Evolutionary conservation across 2,888 invertebrate genomes (phyloP).

Genomic region (Machimus rusticus): DNA sequence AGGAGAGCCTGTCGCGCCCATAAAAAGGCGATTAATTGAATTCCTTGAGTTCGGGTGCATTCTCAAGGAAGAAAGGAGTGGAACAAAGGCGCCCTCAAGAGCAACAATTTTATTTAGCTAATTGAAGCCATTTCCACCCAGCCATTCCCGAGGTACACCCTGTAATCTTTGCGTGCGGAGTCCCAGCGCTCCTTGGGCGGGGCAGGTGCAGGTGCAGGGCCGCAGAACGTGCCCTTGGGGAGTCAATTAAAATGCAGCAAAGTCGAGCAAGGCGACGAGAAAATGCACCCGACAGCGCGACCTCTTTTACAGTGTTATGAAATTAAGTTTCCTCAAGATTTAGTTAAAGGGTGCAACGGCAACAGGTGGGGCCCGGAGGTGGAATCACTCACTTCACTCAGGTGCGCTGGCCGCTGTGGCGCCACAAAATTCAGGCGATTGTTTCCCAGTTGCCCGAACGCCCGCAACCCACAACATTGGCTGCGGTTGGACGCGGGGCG

Average conservation of each 20-base stretch:
- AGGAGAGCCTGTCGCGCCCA: neutral
- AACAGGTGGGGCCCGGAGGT: neutral
- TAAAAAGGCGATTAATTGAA: slow-evolving; percentile 17
- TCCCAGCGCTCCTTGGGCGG: neutral
- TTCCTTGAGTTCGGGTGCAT: neutral
- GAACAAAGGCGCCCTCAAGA: neutral
- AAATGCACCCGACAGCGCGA: neutral
- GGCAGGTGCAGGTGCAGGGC: neutral
- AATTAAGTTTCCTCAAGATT: slow-evolving; percentile 15
- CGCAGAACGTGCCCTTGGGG: neutral
- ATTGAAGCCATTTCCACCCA: neutral
- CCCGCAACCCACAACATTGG: neutral
- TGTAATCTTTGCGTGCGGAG: neutral
- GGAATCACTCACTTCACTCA: neutral
- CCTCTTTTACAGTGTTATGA: neutral
- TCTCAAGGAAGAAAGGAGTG: neutral
- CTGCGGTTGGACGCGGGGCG: neutral
- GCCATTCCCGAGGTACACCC: neutral
- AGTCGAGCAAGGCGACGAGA: neutral
- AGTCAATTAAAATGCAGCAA: slow-evolving; percentile 4
- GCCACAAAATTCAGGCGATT: neutral
- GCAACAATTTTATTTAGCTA: slow-evolving; percentile 27
- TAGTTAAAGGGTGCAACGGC: neutral
- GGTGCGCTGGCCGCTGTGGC: neutral
- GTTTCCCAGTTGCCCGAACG: neutral